These are phyloP conservation scores for Dendroctonus ponderosae DNA, from an alignment of 1,140 invertebrate genomes.

Conservation along the genomic window DNA sequence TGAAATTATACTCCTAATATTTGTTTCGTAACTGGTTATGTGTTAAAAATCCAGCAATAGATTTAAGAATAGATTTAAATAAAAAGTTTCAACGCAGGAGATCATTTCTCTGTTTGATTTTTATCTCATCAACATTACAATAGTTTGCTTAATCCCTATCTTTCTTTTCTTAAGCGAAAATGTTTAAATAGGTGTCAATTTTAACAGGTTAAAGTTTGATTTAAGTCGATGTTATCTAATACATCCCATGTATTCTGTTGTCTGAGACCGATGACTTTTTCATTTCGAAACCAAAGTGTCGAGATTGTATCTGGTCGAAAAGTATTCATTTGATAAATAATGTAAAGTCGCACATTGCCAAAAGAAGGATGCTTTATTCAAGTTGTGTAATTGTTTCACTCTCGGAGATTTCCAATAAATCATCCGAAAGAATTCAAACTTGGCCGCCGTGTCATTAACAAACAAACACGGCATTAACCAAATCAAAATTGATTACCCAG, in stretches of 20 bases:
- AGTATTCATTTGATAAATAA: background rate
- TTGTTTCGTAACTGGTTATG: constrained; percentile 1
- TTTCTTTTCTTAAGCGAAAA: constrained; percentile 11
- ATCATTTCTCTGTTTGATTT: background rate
- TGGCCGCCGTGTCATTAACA: constrained; percentile 22
- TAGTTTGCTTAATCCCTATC: constrained; percentile 10
- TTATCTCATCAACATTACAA: background rate
- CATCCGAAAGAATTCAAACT: constrained; percentile 16
- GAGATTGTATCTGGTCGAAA: constrained; percentile 16
- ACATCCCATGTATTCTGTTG: constrained; percentile 3
- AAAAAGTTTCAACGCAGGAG: constrained; percentile 12
- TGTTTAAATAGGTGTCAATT: constrained; percentile 27
- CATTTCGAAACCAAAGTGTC: constrained; percentile 1
- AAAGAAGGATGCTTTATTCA: background rate
- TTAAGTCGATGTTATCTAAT: constrained; percentile 19
- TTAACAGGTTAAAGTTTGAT: constrained; percentile 21
- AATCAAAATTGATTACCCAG: constrained; percentile 23
- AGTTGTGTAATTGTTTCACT: constrained; percentile 5
- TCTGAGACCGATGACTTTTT: background rate
- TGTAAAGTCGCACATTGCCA: background rate
- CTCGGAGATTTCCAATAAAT: constrained; percentile 6
- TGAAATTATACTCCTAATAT: too few relatives aligned
- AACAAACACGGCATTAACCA: constrained; percentile 22
- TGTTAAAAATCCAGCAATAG: constrained; percentile 6
- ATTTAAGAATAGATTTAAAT: constrained; percentile 18